phyloP scores from a whole-genome alignment of 2,113 vertebrate species.

The Phoxinus phoxinus region DNA sequence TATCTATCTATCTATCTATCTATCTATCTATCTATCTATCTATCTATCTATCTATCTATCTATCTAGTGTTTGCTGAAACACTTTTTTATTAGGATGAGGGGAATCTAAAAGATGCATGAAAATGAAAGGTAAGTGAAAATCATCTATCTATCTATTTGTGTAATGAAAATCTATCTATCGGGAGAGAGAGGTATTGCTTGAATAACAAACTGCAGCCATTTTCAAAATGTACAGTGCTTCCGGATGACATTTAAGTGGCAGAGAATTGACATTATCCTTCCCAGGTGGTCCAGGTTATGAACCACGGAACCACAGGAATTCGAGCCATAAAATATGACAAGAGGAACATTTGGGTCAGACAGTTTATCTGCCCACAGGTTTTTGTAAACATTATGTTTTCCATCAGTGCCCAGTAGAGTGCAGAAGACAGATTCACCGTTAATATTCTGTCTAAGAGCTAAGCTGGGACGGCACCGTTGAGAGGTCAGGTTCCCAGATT shows the following conservation, averaged over 20 bases:
- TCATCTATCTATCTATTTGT: background rate
- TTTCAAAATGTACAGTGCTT: background rate
- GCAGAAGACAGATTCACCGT: constrained; percentile 5
- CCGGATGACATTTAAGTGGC: constrained; percentile 31
- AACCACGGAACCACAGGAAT: constrained; percentile 14
- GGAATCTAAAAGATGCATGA: background rate
- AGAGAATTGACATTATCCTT: constrained; percentile 25
- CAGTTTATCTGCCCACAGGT: constrained; percentile 13
- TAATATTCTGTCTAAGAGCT: constrained; percentile 32
- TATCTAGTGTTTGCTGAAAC: background rate
- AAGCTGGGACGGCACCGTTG: background rate
- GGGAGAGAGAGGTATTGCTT: background rate
- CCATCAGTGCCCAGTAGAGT: constrained; percentile 8
- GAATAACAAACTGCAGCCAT: background rate
- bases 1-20: background rate
- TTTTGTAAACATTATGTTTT: constrained; percentile 24
- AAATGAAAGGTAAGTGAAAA: background rate
- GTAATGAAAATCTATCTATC: background rate
- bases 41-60: background rate
- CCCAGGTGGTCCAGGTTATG: constrained; percentile 6
- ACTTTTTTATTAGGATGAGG: background rate
- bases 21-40: background rate
- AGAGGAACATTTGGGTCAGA: constrained; percentile 17
- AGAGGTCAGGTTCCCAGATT: constrained; percentile 20
- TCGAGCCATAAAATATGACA: constrained; percentile 15